Conservation (phyloP, 2,888 invertebrate species). For the Tetrapedia diversipes region DNA sequence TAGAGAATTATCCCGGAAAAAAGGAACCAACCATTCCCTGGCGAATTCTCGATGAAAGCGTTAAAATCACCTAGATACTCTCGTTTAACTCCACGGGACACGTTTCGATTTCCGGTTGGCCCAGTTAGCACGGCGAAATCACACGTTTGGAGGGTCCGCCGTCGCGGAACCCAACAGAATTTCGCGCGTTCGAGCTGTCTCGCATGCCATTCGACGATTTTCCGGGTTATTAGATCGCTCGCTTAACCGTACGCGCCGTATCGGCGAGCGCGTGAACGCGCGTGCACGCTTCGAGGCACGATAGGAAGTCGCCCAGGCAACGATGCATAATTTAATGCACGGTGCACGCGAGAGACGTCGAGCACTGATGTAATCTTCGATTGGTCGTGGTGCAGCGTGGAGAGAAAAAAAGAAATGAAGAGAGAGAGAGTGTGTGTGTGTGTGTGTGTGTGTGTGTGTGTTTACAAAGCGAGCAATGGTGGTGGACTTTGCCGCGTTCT, state of each 20-base stretch:
- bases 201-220: constrained; percentile 38
- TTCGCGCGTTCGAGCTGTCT: too few species aligned
- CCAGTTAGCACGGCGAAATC: constrained; percentile 25
- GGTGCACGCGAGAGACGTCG: constrained; percentile 27
- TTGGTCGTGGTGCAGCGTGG: constrained; percentile 17
- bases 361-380: constrained; percentile 45
- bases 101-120: constrained; percentile 42
- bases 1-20: too few species aligned
- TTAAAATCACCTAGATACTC: too few species aligned
- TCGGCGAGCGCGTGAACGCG: not conserved
- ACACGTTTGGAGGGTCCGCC: not conserved
- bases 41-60: constrained; percentile 73
- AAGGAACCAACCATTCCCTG: constrained; percentile 36
- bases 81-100: too few species aligned
- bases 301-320: constrained; percentile 4
- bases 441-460: too few species aligned
- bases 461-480: constrained; percentile 40
- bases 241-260: not conserved
- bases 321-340: constrained; percentile 34
- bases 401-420: too few species aligned
- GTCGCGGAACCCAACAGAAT: not conserved
- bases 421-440: too few species aligned
- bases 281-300: not conserved
- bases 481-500: constrained; percentile 38
- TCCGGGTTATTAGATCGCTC: constrained; percentile 30